Conservation (phyloP, 64 coral and sea anemone species). For the Actinia equina region DNA sequence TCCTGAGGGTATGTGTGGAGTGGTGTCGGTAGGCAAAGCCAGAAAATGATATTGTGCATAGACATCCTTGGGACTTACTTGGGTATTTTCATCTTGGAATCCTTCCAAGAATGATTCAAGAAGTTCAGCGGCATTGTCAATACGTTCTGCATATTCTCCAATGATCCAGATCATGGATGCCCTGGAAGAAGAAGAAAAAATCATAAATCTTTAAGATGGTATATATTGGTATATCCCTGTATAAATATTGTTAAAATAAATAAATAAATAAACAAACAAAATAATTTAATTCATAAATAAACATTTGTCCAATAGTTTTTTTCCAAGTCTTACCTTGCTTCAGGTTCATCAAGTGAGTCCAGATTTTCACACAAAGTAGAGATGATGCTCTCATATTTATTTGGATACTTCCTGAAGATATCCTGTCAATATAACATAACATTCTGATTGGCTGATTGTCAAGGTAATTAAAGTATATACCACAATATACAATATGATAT, state of each 20-base stretch:
- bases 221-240: too few species aligned
- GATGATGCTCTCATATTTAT: constrained; percentile 99
- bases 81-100: constrained; percentile 99
- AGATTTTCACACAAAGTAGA: constrained; percentile 97
- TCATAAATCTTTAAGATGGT: not conserved
- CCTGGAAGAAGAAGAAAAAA: constrained; percentile 7
- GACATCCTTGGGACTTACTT: constrained; percentile 26
- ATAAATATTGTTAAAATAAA: too few species aligned
- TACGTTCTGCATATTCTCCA: constrained; percentile 99
- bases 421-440: constrained; percentile 42
- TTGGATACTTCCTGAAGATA: constrained; percentile 97
- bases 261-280: too few species aligned
- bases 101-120: constrained; percentile 98
- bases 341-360: constrained; percentile 97
- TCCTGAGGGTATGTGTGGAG: too few species aligned
- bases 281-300: too few species aligned
- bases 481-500: not conserved
- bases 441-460: not conserved
- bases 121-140: constrained; percentile 96
- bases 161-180: constrained; percentile 99
- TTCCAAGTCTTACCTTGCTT: constrained; percentile 65
- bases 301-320: too few species aligned
- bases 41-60: too few species aligned
- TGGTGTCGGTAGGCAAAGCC: too few species aligned
- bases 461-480: not conserved